These are phyloP conservation scores for Mormoops blainvillei DNA, from an alignment of 2,113 vertebrate species.

Conservation along the genomic window DNA sequence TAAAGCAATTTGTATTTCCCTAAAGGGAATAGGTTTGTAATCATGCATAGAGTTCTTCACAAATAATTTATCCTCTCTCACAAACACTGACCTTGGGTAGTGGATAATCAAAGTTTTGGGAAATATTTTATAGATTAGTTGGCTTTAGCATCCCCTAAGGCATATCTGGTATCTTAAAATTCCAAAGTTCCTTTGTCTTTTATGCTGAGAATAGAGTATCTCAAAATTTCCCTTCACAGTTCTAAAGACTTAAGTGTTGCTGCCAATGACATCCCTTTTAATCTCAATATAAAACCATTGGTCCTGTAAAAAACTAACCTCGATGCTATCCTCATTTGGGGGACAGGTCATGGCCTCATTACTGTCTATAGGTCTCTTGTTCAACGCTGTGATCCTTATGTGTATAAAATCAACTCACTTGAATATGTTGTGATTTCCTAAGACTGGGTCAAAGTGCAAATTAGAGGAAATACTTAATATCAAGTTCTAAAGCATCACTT, in stretches of 20 bases:
- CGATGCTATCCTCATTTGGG: neutral
- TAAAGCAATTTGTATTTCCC: neutral
- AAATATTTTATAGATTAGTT: neutral
- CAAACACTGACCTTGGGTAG: neutral
- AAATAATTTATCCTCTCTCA: neutral
- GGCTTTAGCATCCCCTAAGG: neutral
- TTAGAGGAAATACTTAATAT: conserved; percentile 8
- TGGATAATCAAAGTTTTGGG: neutral
- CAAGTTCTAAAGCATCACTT: conserved; percentile 30
- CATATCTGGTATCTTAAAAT: neutral
- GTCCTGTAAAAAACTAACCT: neutral
- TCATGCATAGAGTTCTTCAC: neutral
- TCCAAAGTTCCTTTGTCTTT: neutral
- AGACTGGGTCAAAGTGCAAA: conserved; percentile 15
- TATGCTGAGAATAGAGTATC: neutral
- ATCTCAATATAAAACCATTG: neutral
- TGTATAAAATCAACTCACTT: neutral
- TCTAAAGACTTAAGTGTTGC: neutral
- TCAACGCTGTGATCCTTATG: neutral
- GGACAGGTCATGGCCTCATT: neutral
- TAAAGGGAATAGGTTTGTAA: neutral
- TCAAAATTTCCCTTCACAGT: neutral
- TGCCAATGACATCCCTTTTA: neutral
- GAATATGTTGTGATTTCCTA: neutral
- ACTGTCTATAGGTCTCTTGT: neutral